Conservation (phyloP, 2,888 invertebrate genomes). For the Teleiodes luculella region DNA sequence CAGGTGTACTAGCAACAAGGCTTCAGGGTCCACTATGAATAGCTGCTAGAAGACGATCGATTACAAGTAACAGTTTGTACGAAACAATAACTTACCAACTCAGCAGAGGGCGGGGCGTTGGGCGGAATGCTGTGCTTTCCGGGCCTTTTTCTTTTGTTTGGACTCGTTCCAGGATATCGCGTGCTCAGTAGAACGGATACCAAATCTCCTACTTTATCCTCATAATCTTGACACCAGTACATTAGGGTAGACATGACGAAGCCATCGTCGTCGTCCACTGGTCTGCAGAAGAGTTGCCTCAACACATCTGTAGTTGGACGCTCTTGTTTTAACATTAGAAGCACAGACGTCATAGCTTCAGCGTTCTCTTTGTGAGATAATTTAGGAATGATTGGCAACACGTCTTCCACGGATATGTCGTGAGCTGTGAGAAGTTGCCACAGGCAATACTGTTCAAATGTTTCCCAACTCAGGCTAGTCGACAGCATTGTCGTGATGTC, state of each 20-base stretch:
- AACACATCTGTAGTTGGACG: slow-evolving; percentile 92
- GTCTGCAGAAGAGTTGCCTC: slow-evolving; percentile 88
- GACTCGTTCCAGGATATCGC: slow-evolving; percentile 91
- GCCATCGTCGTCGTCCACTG: slow-evolving; percentile 86
- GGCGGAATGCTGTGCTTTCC: slow-evolving; percentile 84
- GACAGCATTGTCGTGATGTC: slow-evolving; percentile 86
- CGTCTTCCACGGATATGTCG: slow-evolving; percentile 94
- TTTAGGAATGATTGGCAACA: slow-evolving; percentile 86
- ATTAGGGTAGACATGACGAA: slow-evolving; percentile 95
- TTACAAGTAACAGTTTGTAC: no score
- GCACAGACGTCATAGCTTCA: slow-evolving; percentile 93
- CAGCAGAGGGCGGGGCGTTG: slow-evolving; percentile 86
- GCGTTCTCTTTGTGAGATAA: slow-evolving; percentile 91
- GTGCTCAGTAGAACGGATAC: slow-evolving; percentile 88
- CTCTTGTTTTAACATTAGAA: slow-evolving; percentile 94
- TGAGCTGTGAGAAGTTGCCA: slow-evolving; percentile 98
- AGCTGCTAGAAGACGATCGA: no score
- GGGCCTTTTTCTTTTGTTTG: slow-evolving; percentile 93
- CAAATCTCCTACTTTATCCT: slow-evolving; percentile 91
- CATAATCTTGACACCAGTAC: slow-evolving; percentile 96
- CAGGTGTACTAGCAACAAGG: no score
- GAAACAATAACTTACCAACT: slow-evolving; percentile 77
- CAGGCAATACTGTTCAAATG: slow-evolving; percentile 97
- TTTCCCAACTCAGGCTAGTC: slow-evolving; percentile 95
- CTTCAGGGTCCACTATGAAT: no score